Base-by-base conservation (phyloP, 1,140 invertebrate genomes). In the Apocrypta bakeri region DNA sequence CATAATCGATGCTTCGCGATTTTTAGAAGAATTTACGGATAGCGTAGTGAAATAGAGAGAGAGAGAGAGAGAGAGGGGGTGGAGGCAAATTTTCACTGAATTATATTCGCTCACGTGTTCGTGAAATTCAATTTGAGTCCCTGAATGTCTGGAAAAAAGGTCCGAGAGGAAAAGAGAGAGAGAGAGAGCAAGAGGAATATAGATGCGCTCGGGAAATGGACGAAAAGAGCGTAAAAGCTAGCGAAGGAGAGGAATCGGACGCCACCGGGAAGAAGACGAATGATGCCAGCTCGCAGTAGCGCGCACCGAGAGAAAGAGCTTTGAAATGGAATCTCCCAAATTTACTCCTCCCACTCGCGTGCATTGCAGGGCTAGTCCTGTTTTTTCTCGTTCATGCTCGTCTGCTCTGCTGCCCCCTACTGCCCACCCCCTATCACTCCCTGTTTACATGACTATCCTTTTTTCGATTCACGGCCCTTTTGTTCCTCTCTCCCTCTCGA, bases 281-380 rank as follows among this genome's bases (percentile, higher is more conserved):
- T 80, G 78, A 80, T 72, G 68, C 69, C 40, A 37, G 66, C 21
- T n/a, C 24, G 77, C n/a, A 37, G 61, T 17, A 37, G 69, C 27
- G 69, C 69, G 14, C 11, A 14, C 1, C 14, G 11, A 12, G 56
- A 79, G 25, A 61, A 31, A 63, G 69, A 71, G 14, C 42, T 63
- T 61, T 63, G 42, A 40, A 80, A 80, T 72, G 78, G 68, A 56
- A 79, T 79, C 77, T 79, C 25, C 77, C 66, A 79, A 79, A 79
- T 79, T 87, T 86, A 85, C 81, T 75, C 56, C 72, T 79, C 72
- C 69, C 69, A 24, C 69, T 63, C 69, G 71, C 24, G 69, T 77
- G 77, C 64, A n/a, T 12, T 42, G 33, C 56, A 63, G 40, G 21
- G 33, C 79, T 72, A 27, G 24, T 37, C 72, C 73, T 48, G 31